These are phyloP conservation scores for Nothoprocta perdicaria DNA, from an alignment of 2,113 vertebrate genomes.

Conservation along the genomic window DNA sequence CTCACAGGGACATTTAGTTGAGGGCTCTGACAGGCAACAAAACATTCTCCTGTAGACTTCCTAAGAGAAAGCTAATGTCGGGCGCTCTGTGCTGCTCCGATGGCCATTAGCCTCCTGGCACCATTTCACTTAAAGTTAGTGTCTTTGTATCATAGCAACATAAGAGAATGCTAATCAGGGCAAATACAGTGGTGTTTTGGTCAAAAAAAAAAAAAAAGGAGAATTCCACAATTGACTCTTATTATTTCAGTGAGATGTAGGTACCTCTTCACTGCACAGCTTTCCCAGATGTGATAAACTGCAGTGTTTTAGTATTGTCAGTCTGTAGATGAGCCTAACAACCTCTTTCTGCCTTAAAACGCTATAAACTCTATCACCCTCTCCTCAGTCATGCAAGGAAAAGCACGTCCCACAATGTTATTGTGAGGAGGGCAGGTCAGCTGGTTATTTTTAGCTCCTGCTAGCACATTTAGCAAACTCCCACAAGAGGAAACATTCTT, in stretches of 20 bases:
- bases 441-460: conserved; percentile 54
- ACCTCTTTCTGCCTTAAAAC: neutral
- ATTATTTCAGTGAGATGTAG: neutral
- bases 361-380: neutral
- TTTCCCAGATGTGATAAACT: neutral
- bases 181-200: neutral
- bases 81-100: neutral
- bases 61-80: neutral
- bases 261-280: neutral
- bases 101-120: neutral
- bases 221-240: neutral
- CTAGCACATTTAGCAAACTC: conserved; percentile 28
- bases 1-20: neutral
- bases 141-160: conserved; percentile 49
- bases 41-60: neutral
- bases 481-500: conserved; percentile 40
- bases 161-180: neutral
- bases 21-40: neutral
- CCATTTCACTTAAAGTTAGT: neutral
- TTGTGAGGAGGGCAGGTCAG: conserved; percentile 53
- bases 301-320: neutral
- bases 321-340: neutral
- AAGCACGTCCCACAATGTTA: conserved; percentile 30
- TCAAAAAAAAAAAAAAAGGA: neutral
- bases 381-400: conserved; percentile 38